Evolutionary conservation across 2,888 invertebrate genomes (phyloP).

Genomic region (Sminthurides aquaticus): DNA sequence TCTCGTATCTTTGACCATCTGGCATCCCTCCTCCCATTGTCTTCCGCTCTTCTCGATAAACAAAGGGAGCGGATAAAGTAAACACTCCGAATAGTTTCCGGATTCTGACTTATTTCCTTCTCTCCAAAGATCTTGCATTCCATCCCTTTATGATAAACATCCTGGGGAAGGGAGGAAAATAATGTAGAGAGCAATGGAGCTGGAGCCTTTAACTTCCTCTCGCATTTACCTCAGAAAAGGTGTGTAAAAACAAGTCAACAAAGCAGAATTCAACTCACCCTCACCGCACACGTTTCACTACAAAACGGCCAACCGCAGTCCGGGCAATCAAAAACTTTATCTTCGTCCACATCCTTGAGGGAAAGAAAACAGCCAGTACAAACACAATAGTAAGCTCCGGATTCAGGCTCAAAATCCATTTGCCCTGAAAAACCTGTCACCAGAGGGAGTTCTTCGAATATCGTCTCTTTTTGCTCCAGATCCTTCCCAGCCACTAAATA

Average conservation of each 20-base stretch:
- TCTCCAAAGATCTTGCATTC: constrained; percentile 15
- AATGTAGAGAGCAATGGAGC: neutral
- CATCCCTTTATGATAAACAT: constrained; percentile 5
- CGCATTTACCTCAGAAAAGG: no score
- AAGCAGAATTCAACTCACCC: no score
- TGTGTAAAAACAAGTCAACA: neutral
- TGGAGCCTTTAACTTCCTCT: neutral
- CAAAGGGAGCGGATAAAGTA: constrained; percentile 16
- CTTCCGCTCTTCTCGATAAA: neutral
- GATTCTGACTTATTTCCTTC: constrained; percentile 2
- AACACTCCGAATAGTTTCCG: constrained; percentile 6
- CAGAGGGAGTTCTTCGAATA: constrained; percentile 14
- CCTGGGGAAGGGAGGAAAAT: constrained; percentile 5
- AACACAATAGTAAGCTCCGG: neutral
- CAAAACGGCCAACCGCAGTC: constrained; percentile 19
- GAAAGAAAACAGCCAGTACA: constrained; percentile 18
- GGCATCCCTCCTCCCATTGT: neutral
- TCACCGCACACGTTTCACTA: neutral
- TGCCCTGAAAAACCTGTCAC: constrained; percentile 13
- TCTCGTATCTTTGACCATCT: constrained; percentile 7
- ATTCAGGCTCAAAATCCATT: constrained; percentile 7
- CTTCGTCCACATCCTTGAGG: neutral
- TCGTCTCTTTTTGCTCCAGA: constrained; percentile 2
- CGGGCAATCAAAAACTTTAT: neutral
- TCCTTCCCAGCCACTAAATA: constrained; percentile 1